Percentiles rank a stretch among this genome's conserved stretches.
Evolutionary conservation across 2,113 vertebrate species (phyloP).

Genomic region (Bungarus multicinctus): DNA sequence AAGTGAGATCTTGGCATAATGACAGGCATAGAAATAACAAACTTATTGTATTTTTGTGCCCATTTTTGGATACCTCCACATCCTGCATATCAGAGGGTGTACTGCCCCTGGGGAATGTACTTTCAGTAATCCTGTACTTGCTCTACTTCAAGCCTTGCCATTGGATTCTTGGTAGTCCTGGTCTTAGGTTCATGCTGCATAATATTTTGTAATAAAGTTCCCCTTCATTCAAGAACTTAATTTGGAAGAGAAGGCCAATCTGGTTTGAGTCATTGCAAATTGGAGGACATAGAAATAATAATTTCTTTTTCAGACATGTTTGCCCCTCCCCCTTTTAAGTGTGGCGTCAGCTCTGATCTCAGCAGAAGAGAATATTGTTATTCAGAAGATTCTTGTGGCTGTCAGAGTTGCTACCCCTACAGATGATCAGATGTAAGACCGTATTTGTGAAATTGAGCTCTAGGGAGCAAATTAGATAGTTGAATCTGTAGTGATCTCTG

Average conservation of each 20-base stretch:
- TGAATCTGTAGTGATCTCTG: neutral
- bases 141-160: neutral
- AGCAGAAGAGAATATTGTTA: neutral
- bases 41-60: neutral
- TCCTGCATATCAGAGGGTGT: neutral
- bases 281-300: neutral
- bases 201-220: neutral
- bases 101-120: neutral
- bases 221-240: neutral
- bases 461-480: neutral
- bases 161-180: neutral
- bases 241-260: neutral
- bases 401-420: neutral
- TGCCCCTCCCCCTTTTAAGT: neutral
- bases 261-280: neutral
- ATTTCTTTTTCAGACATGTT: neutral
- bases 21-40: neutral
- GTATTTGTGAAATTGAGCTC: neutral
- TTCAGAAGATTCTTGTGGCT: neutral
- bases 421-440: neutral
- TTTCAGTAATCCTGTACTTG: neutral
- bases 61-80: neutral
- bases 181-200: neutral
- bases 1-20: neutral
- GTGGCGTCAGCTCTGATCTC: neutral